A percentile compares a stretch with the other conserved stretches of the same genome.
phyloP scores from a whole-genome alignment of 2,888 invertebrate genomes.

The Lepidonotus clava region DNA sequence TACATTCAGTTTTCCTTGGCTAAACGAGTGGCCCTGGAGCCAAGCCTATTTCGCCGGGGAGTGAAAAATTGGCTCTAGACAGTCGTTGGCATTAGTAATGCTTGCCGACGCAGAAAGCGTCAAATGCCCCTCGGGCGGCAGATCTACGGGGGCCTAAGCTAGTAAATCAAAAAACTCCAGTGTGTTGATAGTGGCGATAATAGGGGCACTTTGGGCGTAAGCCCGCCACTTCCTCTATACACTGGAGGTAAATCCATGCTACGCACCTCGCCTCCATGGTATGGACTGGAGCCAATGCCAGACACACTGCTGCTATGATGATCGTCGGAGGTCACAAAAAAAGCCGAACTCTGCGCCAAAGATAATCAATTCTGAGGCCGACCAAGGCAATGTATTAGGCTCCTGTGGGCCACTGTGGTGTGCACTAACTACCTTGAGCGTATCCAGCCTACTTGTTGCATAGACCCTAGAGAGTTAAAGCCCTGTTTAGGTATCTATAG shows the following conservation, averaged over 20 bases:
- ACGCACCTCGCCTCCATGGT: no score
- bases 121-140: neutral
- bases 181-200: constrained; percentile 5
- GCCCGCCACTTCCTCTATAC: neutral
- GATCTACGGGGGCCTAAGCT: neutral
- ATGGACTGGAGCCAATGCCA: no score
- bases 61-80: constrained; percentile 2
- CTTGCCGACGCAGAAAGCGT: neutral
- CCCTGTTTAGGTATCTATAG: no score
- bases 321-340: no score
- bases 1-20: no score
- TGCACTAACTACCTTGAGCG: no score
- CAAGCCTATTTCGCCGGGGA: no score
- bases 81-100: neutral
- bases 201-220: neutral
- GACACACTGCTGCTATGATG: constrained; percentile 8
- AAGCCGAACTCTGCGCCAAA: neutral
- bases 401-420: no score
- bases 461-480: no score
- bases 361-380: neutral
- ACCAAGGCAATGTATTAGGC: neutral
- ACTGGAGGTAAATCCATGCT: no score
- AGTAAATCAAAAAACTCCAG: neutral
- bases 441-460: no score
- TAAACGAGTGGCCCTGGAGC: no score